Conservation (phyloP, 2,113 vertebrate species). For the Naja naja region DNA sequence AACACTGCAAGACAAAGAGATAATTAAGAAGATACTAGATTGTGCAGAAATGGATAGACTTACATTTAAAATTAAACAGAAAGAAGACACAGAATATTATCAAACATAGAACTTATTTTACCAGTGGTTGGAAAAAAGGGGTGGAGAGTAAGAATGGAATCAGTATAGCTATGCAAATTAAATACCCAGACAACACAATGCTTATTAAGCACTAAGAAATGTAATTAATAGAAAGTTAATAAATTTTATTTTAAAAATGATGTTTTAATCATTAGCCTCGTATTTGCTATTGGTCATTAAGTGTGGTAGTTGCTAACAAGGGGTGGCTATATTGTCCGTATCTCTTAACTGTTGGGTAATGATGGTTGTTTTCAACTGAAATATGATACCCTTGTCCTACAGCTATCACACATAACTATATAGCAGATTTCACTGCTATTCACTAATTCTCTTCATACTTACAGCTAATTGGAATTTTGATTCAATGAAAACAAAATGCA, state of each 20-base stretch:
- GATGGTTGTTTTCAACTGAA: not conserved
- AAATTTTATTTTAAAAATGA: not conserved
- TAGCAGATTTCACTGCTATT: not conserved
- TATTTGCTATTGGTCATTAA: not conserved
- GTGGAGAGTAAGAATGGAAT: too few species aligned
- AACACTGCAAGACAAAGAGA: too few species aligned
- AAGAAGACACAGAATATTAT: too few species aligned
- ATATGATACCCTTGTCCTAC: not conserved
- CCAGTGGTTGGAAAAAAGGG: too few species aligned
- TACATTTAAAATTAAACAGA: too few species aligned
- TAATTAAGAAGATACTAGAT: too few species aligned
- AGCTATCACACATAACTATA: not conserved
- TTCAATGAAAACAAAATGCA: not conserved
- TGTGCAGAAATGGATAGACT: too few species aligned
- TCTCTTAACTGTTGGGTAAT: not conserved
- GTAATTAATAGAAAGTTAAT: too few species aligned
- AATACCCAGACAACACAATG: too few species aligned
- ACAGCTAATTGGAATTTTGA: not conserved
- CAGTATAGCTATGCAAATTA: too few species aligned
- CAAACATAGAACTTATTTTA: too few species aligned
- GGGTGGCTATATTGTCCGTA: not conserved
- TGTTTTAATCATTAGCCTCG: not conserved
- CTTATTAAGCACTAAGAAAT: too few species aligned
- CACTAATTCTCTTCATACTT: not conserved
- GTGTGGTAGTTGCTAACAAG: not conserved